Evolutionary conservation across 2,797 vertebrate species (phyloP).

Genomic region (Cirrhinus mrigala): DNA sequence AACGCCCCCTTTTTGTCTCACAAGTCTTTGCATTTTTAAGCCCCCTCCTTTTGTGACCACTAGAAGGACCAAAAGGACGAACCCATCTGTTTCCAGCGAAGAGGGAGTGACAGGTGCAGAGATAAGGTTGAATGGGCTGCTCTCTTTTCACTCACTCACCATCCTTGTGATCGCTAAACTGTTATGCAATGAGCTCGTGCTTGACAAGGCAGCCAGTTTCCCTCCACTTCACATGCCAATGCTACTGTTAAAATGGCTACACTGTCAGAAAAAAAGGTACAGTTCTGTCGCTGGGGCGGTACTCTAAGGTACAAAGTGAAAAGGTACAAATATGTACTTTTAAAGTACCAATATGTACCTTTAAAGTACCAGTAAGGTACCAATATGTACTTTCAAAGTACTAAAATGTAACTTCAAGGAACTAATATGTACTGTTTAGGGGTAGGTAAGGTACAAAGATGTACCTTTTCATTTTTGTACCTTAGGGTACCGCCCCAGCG

Average conservation of each 20-base stretch:
- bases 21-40: conserved; percentile 61
- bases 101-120: conserved; percentile 85
- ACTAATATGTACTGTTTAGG: too few relatives aligned
- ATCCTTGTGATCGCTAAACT: conserved; percentile 16
- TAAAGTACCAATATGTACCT: too few relatives aligned
- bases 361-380: too few relatives aligned
- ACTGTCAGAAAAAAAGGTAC: too few relatives aligned
- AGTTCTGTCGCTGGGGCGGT: too few relatives aligned
- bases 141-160: conserved; percentile 11
- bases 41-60: conserved; percentile 49
- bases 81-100: conserved; percentile 76
- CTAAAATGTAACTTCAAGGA: too few relatives aligned
- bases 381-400: too few relatives aligned
- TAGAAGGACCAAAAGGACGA: conserved; percentile 79
- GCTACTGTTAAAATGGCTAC: neutral
- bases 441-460: too few relatives aligned
- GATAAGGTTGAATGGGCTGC: conserved; percentile 48
- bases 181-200: conserved; percentile 7
- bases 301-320: too few relatives aligned
- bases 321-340: too few relatives aligned
- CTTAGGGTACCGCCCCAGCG: too few relatives aligned
- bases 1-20: conserved; percentile 45
- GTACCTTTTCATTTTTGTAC: too few relatives aligned
- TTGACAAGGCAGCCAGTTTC: neutral
- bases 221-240: neutral